Evolutionary conservation across 53 echinoderm and acorn worm genomes (phyloP), one percentile per base, ranked within the genome.

Genomic region (Apostichopus leukothele): DNA sequence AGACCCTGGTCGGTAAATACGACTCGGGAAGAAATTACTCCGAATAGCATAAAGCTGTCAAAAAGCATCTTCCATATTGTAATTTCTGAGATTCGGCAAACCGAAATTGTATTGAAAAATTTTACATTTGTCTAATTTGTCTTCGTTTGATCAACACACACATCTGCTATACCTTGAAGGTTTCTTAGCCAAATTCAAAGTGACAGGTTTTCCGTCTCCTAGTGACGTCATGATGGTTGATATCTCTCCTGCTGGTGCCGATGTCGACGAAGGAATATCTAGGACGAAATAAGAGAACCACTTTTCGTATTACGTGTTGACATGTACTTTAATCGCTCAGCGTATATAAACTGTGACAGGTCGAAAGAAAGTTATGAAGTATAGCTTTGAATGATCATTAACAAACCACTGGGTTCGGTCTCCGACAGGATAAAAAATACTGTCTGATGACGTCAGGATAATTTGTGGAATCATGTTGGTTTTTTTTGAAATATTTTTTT

Each of bases 91-190:
- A 81, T 14, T 50, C 55, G 54, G 60, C 13, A 52, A 81, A 54
- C 21, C 39, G 81, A 59, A 80, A 80, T 53, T 55, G 80, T 53
- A 80, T 51, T 80, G 80, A 57, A 80, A 81, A 54, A 39, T 39
- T 3, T 52, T 19, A 20, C 81, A 81, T 20, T 81, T 55, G 54
- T 6, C 81, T 53, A 55, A 81, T 81, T 14, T 81, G 54, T 81
- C 59, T 55, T 16, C 59, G 54, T 59, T 81, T 81, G 81, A 81
- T 81, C 81, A 81, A 81, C 81, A 81, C 55, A 39, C 39, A 81
- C 54, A 81, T 81, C 81, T 81, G 81, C 55, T 81, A 51, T 54
- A 81, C 20, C 81, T 81, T 81, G 81, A 81, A 81, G 81, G 54
- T 54, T 54, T 22, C 5, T 81, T 54, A 60, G 55, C 55, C 18